A percentile compares a stretch with the other conserved stretches of the same genome.
Conservation (phyloP, 2,797 vertebrate species). For the Danio choprae region DNA sequence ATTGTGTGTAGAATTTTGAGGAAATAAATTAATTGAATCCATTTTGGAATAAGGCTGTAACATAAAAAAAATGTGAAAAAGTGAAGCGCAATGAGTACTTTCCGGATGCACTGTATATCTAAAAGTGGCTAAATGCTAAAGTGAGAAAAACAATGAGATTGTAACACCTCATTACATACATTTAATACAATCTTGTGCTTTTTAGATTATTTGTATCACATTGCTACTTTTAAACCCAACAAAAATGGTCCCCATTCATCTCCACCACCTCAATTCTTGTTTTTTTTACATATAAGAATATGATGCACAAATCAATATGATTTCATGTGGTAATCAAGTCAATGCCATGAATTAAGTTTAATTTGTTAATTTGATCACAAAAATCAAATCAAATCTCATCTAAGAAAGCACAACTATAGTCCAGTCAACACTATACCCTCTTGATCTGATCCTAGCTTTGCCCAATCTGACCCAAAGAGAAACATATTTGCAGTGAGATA, state of each 20-base stretch:
- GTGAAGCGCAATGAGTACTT: no score
- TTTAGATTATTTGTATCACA: no score
- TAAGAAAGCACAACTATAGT: constrained; percentile 38
- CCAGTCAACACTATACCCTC: background rate
- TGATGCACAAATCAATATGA: background rate
- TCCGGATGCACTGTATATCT: no score
- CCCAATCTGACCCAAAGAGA: constrained; percentile 42
- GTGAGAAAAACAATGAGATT: no score
- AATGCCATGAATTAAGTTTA: background rate
- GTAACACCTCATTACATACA: no score
- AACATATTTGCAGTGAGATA: constrained; percentile 37
- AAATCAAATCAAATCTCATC: constrained; percentile 45
- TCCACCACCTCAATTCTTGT: background rate
- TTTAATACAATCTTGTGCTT: no score
- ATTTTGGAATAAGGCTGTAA: no score
- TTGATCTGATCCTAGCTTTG: constrained; percentile 23
- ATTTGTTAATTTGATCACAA: background rate
- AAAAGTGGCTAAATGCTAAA: no score
- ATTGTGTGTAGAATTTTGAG: no score
- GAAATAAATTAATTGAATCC: no score
- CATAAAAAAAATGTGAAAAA: no score
- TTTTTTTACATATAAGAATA: background rate
- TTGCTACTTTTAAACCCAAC: no score
- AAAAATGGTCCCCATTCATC: background rate
- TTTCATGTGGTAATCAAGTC: background rate